Base-by-base conservation (phyloP, 2,113 vertebrate species). In the Petrocephalus zakoni region DNA sequence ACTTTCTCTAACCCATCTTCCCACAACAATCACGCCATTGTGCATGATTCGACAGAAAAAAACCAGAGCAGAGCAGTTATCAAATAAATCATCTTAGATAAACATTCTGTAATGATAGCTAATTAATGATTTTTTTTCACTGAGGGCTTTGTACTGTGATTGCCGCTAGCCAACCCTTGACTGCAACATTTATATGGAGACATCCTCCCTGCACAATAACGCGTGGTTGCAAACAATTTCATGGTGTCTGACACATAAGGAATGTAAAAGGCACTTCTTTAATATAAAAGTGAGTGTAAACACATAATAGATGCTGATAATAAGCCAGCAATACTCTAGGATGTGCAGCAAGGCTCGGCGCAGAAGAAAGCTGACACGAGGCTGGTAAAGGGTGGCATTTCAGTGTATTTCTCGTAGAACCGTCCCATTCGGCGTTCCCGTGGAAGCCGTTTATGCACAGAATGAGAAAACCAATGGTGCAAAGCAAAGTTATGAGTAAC, bases 191-290 rank as follows among this genome's bases (percentile, higher is more conserved):
- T 49, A 82, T 19, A 49, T 0, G 21, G 19, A 83, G 21, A 49
- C 5, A 2, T 11, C 19, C 7, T 47, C 46, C 9, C 21, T 83
- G 22, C 21, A n/a, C 46, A 42, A 42, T 49, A 47, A 49, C 21
- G 10, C 17, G 22, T n/a, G 42, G 11, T 49, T 83, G 46, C 9
- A 47, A 83, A 49, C 1, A 83, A 46, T 47, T 49, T 83, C 46
- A 49, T 49, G 19, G 81, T 46, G 81, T 78, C 81, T 83, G 81
- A 47, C 81, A 83, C 42, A 81, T 22, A n/a, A n/a, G 37, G 22
- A 49, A 83, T 21, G 34, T n/a, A 83, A 83, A 47, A 83, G 81
- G 81, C 81, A 83, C 81, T 83, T 83, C 49, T 49, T 83, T 49
- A 46, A 34, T 78, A 78, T n/a, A 78, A 78, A 78, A 8, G 34